Conservation (phyloP, 2,797 vertebrate species). For the Cygnus olor region DNA sequence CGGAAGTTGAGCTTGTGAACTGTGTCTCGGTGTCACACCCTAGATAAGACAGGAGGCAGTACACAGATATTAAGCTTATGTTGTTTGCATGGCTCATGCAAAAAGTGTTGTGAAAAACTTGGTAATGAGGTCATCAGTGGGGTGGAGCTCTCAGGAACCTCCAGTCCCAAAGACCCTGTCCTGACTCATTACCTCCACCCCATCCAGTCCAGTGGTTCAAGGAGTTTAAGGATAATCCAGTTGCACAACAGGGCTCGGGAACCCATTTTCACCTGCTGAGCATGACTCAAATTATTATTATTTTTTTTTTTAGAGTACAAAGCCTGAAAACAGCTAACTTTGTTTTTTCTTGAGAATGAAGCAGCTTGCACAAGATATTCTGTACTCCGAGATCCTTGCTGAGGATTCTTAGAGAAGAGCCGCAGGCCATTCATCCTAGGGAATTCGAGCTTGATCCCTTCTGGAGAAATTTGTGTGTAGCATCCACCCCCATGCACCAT, state of each 20-base stretch:
- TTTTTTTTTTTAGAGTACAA: background rate
- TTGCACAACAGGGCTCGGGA: background rate
- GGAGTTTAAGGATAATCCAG: background rate
- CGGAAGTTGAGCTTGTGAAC: background rate
- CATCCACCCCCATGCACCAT: too few relatives aligned
- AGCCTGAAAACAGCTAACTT: background rate
- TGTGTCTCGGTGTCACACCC: background rate
- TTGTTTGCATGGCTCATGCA: background rate
- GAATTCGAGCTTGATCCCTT: background rate
- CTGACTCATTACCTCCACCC: background rate
- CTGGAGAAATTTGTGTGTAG: background rate
- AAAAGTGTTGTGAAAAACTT: conserved; percentile 1
- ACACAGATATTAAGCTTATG: background rate
- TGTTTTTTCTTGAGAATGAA: background rate
- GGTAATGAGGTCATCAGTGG: background rate
- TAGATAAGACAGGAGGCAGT: background rate
- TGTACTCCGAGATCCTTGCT: background rate
- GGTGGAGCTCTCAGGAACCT: background rate
- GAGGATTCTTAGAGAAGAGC: background rate
- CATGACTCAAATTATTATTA: background rate
- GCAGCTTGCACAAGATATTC: background rate
- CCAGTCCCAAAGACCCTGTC: background rate
- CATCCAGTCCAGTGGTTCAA: background rate
- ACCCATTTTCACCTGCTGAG: background rate
- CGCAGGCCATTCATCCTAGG: too few relatives aligned